phyloP scores from a whole-genome alignment of 2,113 vertebrate genomes.

The Phyllopteryx taeniolatus region DNA sequence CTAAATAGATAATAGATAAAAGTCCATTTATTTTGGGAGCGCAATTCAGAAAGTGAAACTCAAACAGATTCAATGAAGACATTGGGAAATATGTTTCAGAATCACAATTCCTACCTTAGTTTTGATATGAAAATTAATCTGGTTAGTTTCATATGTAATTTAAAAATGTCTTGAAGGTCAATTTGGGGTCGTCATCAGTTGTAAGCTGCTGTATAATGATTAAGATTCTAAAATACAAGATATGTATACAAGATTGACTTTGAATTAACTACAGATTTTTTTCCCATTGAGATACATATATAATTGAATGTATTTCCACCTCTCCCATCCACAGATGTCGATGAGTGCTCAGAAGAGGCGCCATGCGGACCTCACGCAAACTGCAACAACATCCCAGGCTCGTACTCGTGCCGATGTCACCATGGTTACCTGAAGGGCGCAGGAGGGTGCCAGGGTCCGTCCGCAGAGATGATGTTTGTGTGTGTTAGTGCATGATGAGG shows the following conservation, averaged over 20 bases:
- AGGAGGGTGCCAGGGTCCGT: conserved; percentile 69
- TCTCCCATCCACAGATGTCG: conserved; percentile 59
- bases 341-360: conserved; percentile 66
- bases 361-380: conserved; percentile 68
- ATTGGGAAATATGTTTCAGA: no score
- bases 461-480: conserved; percentile 13
- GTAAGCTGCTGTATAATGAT: no score
- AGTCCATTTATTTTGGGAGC: no score
- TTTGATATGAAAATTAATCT: no score
- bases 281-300: neutral
- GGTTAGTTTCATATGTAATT: no score
- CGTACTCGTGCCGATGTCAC: conserved; percentile 71
- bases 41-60: no score
- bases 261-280: neutral
- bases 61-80: no score
- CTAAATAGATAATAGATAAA: no score
- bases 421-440: conserved; percentile 71
- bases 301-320: neutral
- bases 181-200: no score
- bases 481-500: conserved; percentile 4
- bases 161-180: no score
- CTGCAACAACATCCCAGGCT: conserved; percentile 72
- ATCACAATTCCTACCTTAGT: no score
- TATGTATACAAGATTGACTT: neutral
- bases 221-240: no score